Base-by-base conservation (phyloP, 2,888 invertebrate genomes). In the Erynnis tages region DNA sequence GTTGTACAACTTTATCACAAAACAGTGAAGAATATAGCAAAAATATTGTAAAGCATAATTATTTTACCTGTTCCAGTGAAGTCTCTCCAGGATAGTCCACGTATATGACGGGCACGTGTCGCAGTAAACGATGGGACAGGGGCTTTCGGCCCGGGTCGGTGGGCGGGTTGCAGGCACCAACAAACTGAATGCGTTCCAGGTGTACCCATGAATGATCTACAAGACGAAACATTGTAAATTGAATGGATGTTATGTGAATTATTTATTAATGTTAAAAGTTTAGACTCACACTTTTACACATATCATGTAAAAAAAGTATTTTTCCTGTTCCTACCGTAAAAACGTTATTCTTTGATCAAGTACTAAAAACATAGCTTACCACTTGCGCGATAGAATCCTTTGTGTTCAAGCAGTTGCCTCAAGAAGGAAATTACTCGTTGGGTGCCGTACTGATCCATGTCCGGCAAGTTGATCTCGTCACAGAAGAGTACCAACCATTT, bases 401-500 rank as follows among this genome's bases (percentile, higher is more conserved):
- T 97, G 73, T 99, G 98, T 79, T 99, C 99, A 0, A 99, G 97
- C 58, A 99, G 91, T 83, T 99, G 99, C 11, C 99, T 92, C 65
- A 99, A 87, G 92, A 99, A 99, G 14, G 98, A 99, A 62, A 99
- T 99, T n/a, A 99, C 99, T 43, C 99, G 91, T 84, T 99, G 99
- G 0, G 96, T 96, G 64, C 98, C 98, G 76, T 98, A 99, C 71
- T 96, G 95, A 79, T 99, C 99, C 96, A 98, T 98, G 71, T 98
- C 98, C 0, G 99, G 99, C 76, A 99, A 93, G 90, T 99, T 99
- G 75, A 99, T 99, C 92, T 99, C 99, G 83, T 99, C 99, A 82
- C 99, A 99, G 93, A 99, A 99, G 34, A 99, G 91, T 1, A 99
- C 97, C 53, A 99, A 91, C 99, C 99, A 99, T 88, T 98, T 98